Evolutionary conservation across 2,888 invertebrate genomes (phyloP).

Genomic region (Dexiosoma caninum): DNA sequence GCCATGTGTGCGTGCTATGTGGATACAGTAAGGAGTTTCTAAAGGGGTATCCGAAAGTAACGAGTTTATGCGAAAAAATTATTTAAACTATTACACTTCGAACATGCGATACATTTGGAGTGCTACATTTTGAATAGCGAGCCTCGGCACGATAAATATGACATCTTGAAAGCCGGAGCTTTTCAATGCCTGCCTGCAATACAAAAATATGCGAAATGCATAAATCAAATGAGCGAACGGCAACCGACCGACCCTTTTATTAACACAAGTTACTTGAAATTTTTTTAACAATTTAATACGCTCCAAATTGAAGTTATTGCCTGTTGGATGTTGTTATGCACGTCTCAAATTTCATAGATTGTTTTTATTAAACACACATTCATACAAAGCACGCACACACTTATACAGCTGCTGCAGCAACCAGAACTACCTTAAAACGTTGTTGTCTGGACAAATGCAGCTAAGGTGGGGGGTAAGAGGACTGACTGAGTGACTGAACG

Average conservation of each 20-base stretch:
- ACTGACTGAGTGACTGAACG: constrained; percentile 15
- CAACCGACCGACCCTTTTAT: constrained; percentile 32
- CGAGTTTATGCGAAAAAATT: neutral
- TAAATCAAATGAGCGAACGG: neutral
- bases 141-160: no score
- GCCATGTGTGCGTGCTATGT: neutral
- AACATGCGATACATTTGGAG: no score
- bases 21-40: neutral
- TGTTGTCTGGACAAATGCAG: neutral
- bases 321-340: constrained; percentile 24
- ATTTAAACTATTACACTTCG: neutral
- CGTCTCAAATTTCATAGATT: constrained; percentile 60
- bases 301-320: constrained; percentile 33
- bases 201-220: neutral
- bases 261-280: constrained; percentile 55
- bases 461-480: neutral
- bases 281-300: constrained; percentile 54
- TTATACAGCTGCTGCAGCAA: constrained; percentile 17
- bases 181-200: no score
- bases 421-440: neutral
- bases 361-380: constrained; percentile 30
- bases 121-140: no score
- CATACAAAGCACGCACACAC: constrained; percentile 19
- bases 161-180: no score
- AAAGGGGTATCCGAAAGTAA: neutral